phyloP scores from a whole-genome alignment of 1,140 invertebrate species.

The Drosophila ananassae region DNA sequence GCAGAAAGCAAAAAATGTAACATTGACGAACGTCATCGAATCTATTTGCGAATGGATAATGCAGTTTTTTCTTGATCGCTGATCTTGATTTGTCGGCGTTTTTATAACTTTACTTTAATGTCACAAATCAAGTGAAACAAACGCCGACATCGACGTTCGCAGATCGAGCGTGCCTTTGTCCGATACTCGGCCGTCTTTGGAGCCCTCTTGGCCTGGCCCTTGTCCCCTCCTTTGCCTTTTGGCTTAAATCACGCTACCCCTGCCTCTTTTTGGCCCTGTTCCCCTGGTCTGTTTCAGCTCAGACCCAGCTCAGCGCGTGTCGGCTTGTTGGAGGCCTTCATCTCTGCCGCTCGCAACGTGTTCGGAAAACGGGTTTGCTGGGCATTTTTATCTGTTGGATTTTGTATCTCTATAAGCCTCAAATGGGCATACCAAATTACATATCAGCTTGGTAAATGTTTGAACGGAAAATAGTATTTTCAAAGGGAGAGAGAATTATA shows the following conservation, averaged over 20 bases:
- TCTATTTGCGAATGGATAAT: slow-evolving; percentile 34
- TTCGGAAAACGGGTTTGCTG: slow-evolving; percentile 72
- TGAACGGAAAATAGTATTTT: not conserved
- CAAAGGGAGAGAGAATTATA: too few relatives aligned
- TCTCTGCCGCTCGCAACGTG: slow-evolving; percentile 70
- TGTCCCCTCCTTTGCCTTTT: slow-evolving; percentile 1
- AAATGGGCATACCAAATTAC: slow-evolving; percentile 39
- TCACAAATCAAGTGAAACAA: slow-evolving; percentile 81
- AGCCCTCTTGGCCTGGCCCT: slow-evolving; percentile 2
- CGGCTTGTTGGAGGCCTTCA: slow-evolving; percentile 66
- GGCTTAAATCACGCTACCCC: slow-evolving; percentile 10
- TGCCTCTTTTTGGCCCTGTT: not conserved
- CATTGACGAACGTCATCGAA: slow-evolving; percentile 35
- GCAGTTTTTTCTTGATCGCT: slow-evolving; percentile 10
- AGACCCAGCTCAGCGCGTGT: slow-evolving; percentile 64
- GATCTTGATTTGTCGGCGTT: slow-evolving; percentile 53
- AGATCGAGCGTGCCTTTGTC: slow-evolving; percentile 78
- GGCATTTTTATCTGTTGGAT: slow-evolving; percentile 54
- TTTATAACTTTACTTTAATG: slow-evolving; percentile 77
- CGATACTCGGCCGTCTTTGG: slow-evolving; percentile 57
- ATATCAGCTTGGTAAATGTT: slow-evolving; percentile 28
- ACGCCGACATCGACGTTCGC: slow-evolving; percentile 59
- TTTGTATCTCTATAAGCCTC: slow-evolving; percentile 47
- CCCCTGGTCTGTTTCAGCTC: slow-evolving; percentile 5
- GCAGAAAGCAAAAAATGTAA: slow-evolving; percentile 13